Evolutionary conservation across 2,113 vertebrate genomes (phyloP).

Genomic region (Origma solitaria): DNA sequence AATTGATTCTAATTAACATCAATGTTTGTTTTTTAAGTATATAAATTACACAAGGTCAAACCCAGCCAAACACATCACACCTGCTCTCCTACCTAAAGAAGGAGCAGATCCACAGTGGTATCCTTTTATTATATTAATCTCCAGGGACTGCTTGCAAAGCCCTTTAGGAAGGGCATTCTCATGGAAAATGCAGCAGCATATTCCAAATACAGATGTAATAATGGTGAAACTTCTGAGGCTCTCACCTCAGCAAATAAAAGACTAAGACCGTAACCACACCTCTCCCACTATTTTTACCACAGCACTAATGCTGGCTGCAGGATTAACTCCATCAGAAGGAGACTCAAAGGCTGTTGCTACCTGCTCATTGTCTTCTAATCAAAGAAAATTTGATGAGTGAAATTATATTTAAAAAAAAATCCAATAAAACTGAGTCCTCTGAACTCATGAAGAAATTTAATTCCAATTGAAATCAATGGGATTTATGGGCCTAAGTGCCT

Average conservation of each 20-base stretch:
- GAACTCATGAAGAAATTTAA: neutral
- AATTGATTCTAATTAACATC: neutral
- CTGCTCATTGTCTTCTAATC: neutral
- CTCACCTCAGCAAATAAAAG: neutral
- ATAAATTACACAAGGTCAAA: neutral
- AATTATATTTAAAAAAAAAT: neutral
- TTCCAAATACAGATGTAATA: neutral
- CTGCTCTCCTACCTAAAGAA: neutral
- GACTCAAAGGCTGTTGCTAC: neutral
- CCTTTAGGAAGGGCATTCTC: neutral
- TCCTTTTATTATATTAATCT: neutral
- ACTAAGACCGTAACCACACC: neutral
- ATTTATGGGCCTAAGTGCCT: neutral
- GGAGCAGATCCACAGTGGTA: neutral
- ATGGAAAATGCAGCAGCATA: neutral
- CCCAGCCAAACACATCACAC: neutral
- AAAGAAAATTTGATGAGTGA: neutral
- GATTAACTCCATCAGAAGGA: neutral
- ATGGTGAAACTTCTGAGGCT: neutral
- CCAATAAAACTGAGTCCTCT: neutral
- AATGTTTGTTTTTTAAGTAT: neutral
- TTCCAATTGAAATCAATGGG: slow-evolving; percentile 9
- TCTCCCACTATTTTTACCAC: neutral
- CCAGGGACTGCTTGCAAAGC: neutral
- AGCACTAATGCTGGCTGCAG: neutral